Base-by-base conservation (phyloP, 1,140 invertebrate species). In the Pygmarrhopalites habei region DNA sequence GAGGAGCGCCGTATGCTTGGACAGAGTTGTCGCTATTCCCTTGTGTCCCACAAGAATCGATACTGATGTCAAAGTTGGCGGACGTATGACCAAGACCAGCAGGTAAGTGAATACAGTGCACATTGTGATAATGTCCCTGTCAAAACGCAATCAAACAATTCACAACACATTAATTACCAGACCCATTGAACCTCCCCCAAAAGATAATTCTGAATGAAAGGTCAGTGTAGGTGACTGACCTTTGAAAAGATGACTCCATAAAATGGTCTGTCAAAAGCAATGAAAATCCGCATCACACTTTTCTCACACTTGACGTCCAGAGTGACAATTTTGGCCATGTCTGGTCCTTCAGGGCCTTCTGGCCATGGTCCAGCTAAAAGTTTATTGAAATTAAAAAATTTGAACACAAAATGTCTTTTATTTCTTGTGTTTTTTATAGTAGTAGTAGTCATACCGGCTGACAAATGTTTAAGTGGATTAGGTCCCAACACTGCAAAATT, bases 111-210 rank as follows among this genome's bases (percentile, higher is more conserved):
- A 95, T 88, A 72, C 92, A 95, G 74, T 93, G 89, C 17, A 88
- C 83, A 72, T 94, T 92, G 70, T 89, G 91, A 77, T 92, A 93
- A 74, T 92, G 88, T 15, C 90, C 90, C 75, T 70, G 46, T 25
- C 35, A 62, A 47, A n/a, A 21, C 21, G 56, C 12, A 41, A 12
- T 61, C 19, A 55, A 46, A 25, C 7, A 39, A 39, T 10, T 17
- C 0, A 95, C 17, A n/a, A n/a, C n/a, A n/a, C 92, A 91, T 91
- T 95, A 1, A 95, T 90, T 78, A 95, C 92, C 78, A 95, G 92
- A 0, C 95, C 15, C 12, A 15, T 10, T 51, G 15, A 17, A 51
- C 12, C 15, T n/a, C n/a, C n/a, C n/a, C n/a, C 15, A 51, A 51
- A 23, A 17, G 47, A 15, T 12, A 51, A 51, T 51, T 10, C 15